Percentiles rank a stretch among this genome's conserved stretches.
These are phyloP conservation scores for Aurelia aurita complex sp. Pacific DNA, from an alignment of 30 jellyfish, hydroid and myxozoan species.

Conservation along the genomic window DNA sequence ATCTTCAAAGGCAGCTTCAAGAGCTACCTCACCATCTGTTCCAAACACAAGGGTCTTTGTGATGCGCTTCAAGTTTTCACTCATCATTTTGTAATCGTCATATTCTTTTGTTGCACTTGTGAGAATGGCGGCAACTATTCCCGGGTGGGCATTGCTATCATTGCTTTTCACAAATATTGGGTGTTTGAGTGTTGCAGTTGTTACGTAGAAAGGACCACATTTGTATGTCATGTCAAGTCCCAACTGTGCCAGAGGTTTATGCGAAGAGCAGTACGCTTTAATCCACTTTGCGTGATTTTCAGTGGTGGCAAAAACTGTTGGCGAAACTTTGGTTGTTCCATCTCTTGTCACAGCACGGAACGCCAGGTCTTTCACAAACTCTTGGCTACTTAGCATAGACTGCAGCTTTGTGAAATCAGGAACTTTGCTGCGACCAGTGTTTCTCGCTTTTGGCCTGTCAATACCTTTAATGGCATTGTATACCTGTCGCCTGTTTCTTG, in stretches of 20 bases:
- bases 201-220: slow-evolving; percentile 24
- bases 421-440: neutral
- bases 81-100: slow-evolving; percentile 6
- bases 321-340: neutral
- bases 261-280: neutral
- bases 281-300: neutral
- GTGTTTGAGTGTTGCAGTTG: neutral
- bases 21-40: slow-evolving; percentile 31
- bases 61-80: neutral
- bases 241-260: neutral
- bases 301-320: too few species aligned
- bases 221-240: slow-evolving; percentile 41
- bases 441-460: slow-evolving; percentile 6
- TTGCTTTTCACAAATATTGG: slow-evolving; percentile 4
- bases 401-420: neutral
- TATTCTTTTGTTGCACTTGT: neutral
- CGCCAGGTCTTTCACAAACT: slow-evolving; percentile 16
- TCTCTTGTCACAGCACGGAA: neutral
- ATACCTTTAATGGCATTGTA: neutral
- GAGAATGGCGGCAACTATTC: neutral
- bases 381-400: neutral
- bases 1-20: slow-evolving; percentile 7
- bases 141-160: neutral
- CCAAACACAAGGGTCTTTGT: slow-evolving; percentile 12
- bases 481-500: slow-evolving; percentile 5